Conservation (phyloP, 2,113 vertebrate genomes). For the Anguilla japonica region DNA sequence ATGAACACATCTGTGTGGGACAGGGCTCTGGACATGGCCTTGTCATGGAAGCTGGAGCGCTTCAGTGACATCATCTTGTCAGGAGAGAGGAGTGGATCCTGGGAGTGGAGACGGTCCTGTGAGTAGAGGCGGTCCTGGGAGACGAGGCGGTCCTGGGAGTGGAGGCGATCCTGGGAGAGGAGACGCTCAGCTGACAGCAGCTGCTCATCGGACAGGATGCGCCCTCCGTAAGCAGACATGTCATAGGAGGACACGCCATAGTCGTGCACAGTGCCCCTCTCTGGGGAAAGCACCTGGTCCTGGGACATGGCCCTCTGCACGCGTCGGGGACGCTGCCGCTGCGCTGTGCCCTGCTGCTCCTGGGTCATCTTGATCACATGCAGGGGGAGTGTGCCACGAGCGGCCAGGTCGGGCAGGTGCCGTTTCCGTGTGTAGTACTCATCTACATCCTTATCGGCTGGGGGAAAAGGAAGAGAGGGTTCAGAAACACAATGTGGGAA, state of each 20-base stretch:
- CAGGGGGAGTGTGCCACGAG: constrained; percentile 89
- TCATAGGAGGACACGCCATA: constrained; percentile 70
- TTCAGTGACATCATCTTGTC: constrained; percentile 81
- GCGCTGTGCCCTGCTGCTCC: constrained; percentile 67
- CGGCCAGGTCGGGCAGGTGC: constrained; percentile 92
- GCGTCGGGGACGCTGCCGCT: constrained; percentile 83
- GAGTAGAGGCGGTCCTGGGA: constrained; percentile 92
- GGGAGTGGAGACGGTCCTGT: constrained; percentile 90
- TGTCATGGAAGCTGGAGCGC: constrained; percentile 83
- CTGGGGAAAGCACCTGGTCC: constrained; percentile 88
- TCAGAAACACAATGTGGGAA: constrained; percentile 3
- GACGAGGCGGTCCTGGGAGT: constrained; percentile 89
- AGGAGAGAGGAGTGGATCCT: constrained; percentile 94
- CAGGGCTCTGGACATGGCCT: constrained; percentile 87
- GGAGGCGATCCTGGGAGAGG: constrained; percentile 87
- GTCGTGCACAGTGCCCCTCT: constrained; percentile 76
- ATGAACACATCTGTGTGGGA: constrained; percentile 97
- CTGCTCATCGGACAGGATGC: constrained; percentile 91
- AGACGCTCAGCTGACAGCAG: constrained; percentile 92
- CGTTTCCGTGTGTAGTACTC: constrained; percentile 94
- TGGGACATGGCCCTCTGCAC: constrained; percentile 97
- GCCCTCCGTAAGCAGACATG: constrained; percentile 74
- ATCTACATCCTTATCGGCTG: constrained; percentile 95
- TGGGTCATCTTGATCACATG: constrained; percentile 93
- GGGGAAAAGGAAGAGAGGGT: constrained; percentile 12